Conservation (phyloP, 2,113 vertebrate genomes). For the Aix galericulata region DNA sequence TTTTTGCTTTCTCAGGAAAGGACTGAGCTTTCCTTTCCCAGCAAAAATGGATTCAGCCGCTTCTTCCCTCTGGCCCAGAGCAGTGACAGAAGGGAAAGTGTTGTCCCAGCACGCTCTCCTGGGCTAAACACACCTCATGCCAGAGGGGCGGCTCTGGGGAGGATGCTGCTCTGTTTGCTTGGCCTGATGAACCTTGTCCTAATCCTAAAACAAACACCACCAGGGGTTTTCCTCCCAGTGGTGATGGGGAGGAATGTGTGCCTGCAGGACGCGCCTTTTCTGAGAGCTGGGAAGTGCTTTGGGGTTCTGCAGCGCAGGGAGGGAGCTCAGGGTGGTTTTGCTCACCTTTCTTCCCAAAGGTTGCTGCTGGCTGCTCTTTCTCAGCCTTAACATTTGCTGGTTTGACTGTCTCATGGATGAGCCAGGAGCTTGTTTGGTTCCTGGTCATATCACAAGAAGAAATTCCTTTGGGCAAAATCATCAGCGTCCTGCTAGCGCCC, state of each 20-base stretch:
- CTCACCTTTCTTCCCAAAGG: neutral
- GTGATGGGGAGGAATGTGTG: neutral
- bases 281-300: neutral
- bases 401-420: neutral
- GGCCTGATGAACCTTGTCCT: neutral
- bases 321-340: neutral
- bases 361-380: neutral
- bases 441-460: neutral
- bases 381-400: neutral
- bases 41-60: neutral
- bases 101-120: neutral
- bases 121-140: neutral
- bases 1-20: neutral
- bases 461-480: neutral
- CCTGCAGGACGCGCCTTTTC: neutral
- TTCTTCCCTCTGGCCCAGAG: neutral
- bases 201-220: neutral
- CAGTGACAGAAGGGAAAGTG: neutral
- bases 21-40: neutral
- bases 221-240: fast-evolving
- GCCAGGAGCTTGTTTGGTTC: neutral
- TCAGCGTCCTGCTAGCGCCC: neutral
- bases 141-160: neutral
- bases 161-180: neutral
- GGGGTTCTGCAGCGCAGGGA: neutral